Base-by-base conservation (phyloP, 2,113 vertebrate species). In the Pao palembangensis region DNA sequence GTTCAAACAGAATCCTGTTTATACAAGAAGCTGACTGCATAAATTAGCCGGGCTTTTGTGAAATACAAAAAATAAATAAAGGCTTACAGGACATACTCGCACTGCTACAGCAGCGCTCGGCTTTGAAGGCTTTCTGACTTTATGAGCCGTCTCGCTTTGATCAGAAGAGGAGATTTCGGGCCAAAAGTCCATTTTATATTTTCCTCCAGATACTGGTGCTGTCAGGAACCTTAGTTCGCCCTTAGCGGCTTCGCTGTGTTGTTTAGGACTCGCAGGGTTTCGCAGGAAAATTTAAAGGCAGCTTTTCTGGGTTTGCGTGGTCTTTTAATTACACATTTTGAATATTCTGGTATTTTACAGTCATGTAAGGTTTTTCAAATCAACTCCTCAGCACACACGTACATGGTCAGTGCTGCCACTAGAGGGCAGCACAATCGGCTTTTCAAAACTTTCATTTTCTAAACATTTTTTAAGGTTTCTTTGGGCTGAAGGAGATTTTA, bases 1-100 rank as follows among this genome's bases (percentile, higher is more conserved):
- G 38, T 58, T 67, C 46, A 62, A 54, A 68, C 19, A 67, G 65
- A 55, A 38, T 14, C 12, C 2, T 43, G 34, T 61, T 49, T 25
- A 4, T n/a, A n/a, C 20, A 38, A 20, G 64, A 75, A 16, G 4
- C 0, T 43, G 17, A 49, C 43, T n/a, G 59, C 54, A 66, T 61
- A 21, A 61, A 60, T 68, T 53, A 19, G 31, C 66, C 14, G 15
- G 44, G 44, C 50, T 59, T 64, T 59, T 52, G 49, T 31, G 48
- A 47, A 71, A 55, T 19, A 15, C 44, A 58, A 47, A 11, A 44
- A 44, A 44, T 16, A 51, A 21, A 25, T 56, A 15, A 70, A 56
- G 47, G 31, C 25, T 61, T 16, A 49, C 8, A 23, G 48, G 5
- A 67, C 19, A 46, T 23, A 47, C 55, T 62, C 18, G 42, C 54